Base-by-base conservation (phyloP, 2,888 invertebrate species). In the Didymodactylos carnosus region DNA sequence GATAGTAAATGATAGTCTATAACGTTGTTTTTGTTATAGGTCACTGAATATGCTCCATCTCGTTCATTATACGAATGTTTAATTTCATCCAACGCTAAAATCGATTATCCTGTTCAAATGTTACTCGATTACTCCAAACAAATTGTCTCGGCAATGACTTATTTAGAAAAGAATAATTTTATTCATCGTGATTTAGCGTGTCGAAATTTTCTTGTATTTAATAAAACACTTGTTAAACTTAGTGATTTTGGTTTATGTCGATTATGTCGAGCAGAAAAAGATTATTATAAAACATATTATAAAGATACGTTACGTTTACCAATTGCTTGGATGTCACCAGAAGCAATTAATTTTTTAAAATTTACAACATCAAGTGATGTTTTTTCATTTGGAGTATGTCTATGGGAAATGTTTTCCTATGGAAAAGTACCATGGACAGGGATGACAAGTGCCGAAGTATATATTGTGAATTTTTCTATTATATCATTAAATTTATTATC, bases 221-320 rank as follows among this genome's bases (percentile, higher is more conserved):
- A 35, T 62, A 62, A 62, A 62, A 10, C 29, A 62, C n/a, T 62
- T 19, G 62, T 62, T 62, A 62, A 62, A 62, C 62, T 62, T 62
- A 35, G 35, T 4, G 62, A 62, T 35, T 62, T 62, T 35, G 62
- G 62, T 29, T 35, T 62, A 35, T 62, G 35, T 19, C 62, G 62
- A 35, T 4, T 62, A 14, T 62, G 62, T 35, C 35, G 62, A 35
- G 29, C 62, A 35, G 62, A 62, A 35, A 62, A 29, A 7, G n/a
- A 62, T 62, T 62, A 62, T 62, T 62, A 62, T 35, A 62, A 62
- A 62, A 62, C 62, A 35, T 62, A 29, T 19, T 62, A 35, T 29
- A 62, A 62, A n/a, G 62, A 62, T 62, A 62, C 62, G n/a, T 62
- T 62, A 62, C 62, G 62, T 35, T 62, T 62, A 35, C 62, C 62